Evolutionary conservation across 2,113 vertebrate species (phyloP), one percentile per base, ranked within the genome.

Genomic region (Chrysochloris asiatica): DNA sequence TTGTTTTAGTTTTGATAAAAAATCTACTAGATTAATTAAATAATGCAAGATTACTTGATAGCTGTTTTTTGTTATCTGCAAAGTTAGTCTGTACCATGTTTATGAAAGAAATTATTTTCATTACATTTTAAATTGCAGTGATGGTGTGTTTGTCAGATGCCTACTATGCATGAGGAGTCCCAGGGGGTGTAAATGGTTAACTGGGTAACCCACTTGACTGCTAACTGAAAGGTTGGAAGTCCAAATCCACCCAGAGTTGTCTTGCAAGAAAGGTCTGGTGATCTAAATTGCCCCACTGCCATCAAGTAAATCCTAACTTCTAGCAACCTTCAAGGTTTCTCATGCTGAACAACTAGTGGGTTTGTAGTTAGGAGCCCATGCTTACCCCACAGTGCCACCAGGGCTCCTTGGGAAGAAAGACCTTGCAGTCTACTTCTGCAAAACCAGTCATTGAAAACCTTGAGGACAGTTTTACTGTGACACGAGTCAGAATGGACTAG

Each of bases 11-110:
- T 83, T 59, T 56, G 16, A 63, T 89, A 89, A 56, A 84, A 89
- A 92, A 91, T 83, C 61, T 82, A 47, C 52, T 54, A 41, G 52
- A 63, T 82, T 84, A 78, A 91, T 84, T 93, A 83, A 83, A 19
- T 86, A 79, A 83, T 28, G 22, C 30, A 48, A 82, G 56, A 63
- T 75, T 88, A 84, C 5, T 3, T 76, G 56, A 26, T 54, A 33
- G 26, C 87, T 89, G 73, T 63, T 52, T 86, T 84, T 85, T 67
- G 33, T 93, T 71, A 47, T 45, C n/a, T 59, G 86, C 79, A 87
- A 83, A 91, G 43, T 78, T 56, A 90, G 61, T 82, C 73, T 76
- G 5, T 45, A 2, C n/a, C 50, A 48, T 38, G 24, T 54, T 38
- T 52, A 56, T 79, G n/a, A n/a, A 56, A 56, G 73, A 69, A 54